Percentiles rank a stretch among this genome's conserved stretches.
Conservation (phyloP, 2,797 vertebrate genomes). For the Enteromius thamalakanensis region DNA sequence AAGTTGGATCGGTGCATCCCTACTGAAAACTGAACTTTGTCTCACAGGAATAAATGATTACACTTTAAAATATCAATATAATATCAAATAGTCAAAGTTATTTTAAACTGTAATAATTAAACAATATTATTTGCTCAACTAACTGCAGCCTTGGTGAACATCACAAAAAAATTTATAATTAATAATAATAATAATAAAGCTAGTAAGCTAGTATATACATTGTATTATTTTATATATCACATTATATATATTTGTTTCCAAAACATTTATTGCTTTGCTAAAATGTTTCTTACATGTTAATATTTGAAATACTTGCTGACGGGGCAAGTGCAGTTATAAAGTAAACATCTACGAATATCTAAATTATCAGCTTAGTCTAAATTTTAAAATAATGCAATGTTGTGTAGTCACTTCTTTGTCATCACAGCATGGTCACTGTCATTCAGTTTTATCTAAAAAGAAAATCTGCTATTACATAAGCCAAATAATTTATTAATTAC, state of each 20-base stretch:
- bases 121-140: background rate
- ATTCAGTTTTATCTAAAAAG: background rate
- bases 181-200: no score
- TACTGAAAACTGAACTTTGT: background rate
- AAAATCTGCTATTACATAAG: background rate
- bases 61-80: background rate
- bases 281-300: background rate
- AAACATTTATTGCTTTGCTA: background rate
- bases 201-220: background rate
- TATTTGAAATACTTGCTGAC: background rate
- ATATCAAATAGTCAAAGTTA: background rate
- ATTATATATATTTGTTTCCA: background rate
- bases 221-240: background rate
- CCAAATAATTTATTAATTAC: slow-evolving; percentile 17
- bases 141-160: background rate
- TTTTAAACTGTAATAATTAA: background rate
- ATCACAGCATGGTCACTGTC: background rate
- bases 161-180: background rate
- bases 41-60: background rate
- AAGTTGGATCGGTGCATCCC: no score
- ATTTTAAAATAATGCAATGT: background rate
- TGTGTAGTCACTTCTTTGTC: background rate
- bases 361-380: background rate
- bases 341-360: background rate
- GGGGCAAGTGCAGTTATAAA: background rate